Evolutionary conservation across 2,888 invertebrate species (phyloP).

Genomic region (Gryllus longicercus): DNA sequence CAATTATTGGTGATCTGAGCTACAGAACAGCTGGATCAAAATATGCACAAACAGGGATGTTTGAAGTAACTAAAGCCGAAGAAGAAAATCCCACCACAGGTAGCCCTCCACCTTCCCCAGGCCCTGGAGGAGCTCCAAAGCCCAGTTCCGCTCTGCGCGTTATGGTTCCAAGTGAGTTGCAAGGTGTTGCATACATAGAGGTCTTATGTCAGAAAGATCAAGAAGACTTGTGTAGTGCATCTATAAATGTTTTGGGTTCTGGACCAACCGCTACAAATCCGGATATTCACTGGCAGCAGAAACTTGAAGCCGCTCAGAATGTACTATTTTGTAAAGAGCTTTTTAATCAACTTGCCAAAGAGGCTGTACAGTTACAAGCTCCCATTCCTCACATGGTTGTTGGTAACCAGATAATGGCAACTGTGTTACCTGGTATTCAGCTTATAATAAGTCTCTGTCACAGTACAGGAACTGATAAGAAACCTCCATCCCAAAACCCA

Average conservation of each 20-base stretch:
- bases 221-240: constrained; percentile 82
- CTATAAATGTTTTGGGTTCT: constrained; percentile 72
- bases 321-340: constrained; percentile 95
- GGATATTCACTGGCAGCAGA: constrained; percentile 90
- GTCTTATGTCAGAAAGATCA: constrained; percentile 94
- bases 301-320: constrained; percentile 94
- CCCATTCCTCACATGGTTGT: constrained; percentile 96
- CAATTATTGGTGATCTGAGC: constrained; percentile 92
- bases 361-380: constrained; percentile 89
- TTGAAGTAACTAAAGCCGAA: constrained; percentile 93
- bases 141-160: constrained; percentile 78
- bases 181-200: constrained; percentile 94
- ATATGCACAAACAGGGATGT: constrained; percentile 88
- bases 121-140: constrained; percentile 48
- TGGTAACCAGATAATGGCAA: constrained; percentile 94
- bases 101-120: constrained; percentile 48
- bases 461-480: constrained; percentile 63
- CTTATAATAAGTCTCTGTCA: constrained; percentile 88
- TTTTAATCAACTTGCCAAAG: constrained; percentile 89
- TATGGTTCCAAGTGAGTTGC: constrained; percentile 88
- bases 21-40: constrained; percentile 87
- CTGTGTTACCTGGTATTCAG: constrained; percentile 89
- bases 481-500: constrained; percentile 49
- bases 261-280: constrained; percentile 69
- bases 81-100: constrained; percentile 55